These are phyloP conservation scores for Hanleya hanleyi DNA, from an alignment of 2,888 invertebrate genomes.

Conservation along the genomic window DNA sequence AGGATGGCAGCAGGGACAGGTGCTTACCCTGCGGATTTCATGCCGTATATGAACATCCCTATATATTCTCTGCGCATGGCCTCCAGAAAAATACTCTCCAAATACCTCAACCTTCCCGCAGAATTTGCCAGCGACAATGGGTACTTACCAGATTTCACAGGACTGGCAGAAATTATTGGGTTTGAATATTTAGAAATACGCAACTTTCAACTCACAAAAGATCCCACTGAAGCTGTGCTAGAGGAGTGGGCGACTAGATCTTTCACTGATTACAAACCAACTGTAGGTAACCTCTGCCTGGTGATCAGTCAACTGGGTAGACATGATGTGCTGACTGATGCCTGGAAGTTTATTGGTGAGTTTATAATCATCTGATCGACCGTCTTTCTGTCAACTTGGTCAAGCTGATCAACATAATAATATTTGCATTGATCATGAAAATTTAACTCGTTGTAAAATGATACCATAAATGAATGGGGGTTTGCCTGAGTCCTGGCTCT, in stretches of 20 bases:
- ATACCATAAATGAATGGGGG: no score
- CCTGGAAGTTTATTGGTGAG: slow-evolving; percentile 48
- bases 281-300: slow-evolving; percentile 50
- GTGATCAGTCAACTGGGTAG: slow-evolving; percentile 45
- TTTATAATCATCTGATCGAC: background rate
- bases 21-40: slow-evolving; percentile 25
- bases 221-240: slow-evolving; percentile 50
- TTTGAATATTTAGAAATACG: slow-evolving; percentile 6
- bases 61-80: slow-evolving; percentile 46
- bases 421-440: no score
- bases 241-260: slow-evolving; percentile 46
- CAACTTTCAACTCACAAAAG: slow-evolving; percentile 46
- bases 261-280: slow-evolving; percentile 46
- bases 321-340: slow-evolving; percentile 52
- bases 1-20: no score
- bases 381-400: no score
- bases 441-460: no score
- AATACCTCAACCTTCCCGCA: slow-evolving; percentile 46
- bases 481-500: no score
- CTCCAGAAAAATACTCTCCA: slow-evolving; percentile 40
- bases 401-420: no score
- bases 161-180: slow-evolving; percentile 4
- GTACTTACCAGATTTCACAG: slow-evolving; percentile 47
- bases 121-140: slow-evolving; percentile 41
- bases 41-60: slow-evolving; percentile 36